Base-by-base conservation (phyloP, 1,140 invertebrate genomes). In the Caenorhabditis inopinata region DNA sequence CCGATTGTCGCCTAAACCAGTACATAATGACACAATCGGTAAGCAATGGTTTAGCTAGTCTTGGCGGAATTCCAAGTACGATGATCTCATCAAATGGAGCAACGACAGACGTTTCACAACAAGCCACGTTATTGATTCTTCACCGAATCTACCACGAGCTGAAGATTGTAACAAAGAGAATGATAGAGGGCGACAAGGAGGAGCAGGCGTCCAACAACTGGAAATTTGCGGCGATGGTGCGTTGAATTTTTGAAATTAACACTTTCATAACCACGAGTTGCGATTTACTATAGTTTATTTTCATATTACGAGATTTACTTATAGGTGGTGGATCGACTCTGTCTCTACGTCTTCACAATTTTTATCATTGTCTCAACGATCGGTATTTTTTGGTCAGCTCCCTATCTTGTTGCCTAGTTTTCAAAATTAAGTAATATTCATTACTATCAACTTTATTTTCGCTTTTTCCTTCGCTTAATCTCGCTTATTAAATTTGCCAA, bases 201-300 rank as follows among this genome's bases (percentile, higher is more conserved):
- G 85, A 86, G 5, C 87, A 88, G 32, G 84, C 88, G n/a, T 86
- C 88, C 11, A 88, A 87, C 77, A 90, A 91, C 58, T 91, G 91
- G 91, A 90, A 90, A 82, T 91, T 91, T 83, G 90, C 90, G 9
- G 90, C 91, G 7, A 90, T 90, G 88, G 80, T 75, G 23, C 12
- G 74, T 27, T 6, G n/a, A n/a, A n/a, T n/a, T n/a, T 12, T n/a
- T 47, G 45, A 47, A 47, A 47, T 47, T 47, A n/a, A 47, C 11
- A 11, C 45, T 12, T 47, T n/a, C 45, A 47, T 47, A n/a, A n/a
- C 45, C 45, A n/a, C 11, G 45, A 12, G 45, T 12, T 12, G 11
- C 45, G 45, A 47, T 47, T 51, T 21, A 51, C 25, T 21, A n/a
- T 18, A 51, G 16, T 51, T 18, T 51, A 25, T 21, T 51, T 21